Base-by-base conservation (phyloP, 2,888 invertebrate genomes). In the Chymomyza fuscimana region DNA sequence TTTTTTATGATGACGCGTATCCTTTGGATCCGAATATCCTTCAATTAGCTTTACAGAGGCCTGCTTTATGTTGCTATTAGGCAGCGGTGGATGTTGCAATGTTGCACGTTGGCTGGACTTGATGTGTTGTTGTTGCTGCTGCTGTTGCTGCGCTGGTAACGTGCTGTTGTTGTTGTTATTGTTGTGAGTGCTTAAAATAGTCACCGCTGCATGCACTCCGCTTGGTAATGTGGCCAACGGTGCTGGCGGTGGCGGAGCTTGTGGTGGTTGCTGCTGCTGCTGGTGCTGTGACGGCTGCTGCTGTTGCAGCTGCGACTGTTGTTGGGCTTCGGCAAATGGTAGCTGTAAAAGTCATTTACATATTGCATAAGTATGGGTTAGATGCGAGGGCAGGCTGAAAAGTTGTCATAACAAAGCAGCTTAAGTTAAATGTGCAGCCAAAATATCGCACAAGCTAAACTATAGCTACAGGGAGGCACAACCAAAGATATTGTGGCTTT, bases 21-120 rank as follows among this genome's bases (percentile, higher is more conserved):
- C 92, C 80, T 92, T 92, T 40, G 92, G 92, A 83, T 92, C 92
- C 16, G 92, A 92, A 67, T 92, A 92, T 64, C 92, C 92, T 78
- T 92, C 92, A 78, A 92, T 89, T 65, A 92, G 85, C 82, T 92
- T 92, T 62, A 92, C 89, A 59, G 89, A 89, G 63, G 91, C 91
- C 76, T 91, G 89, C 74, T 90, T 91, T 56, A 91, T 91, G 75
- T 88, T 85, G 66, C 90, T 89, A 62, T 89, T 88, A 65, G 89
- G 89, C 70, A 89, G 72, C 65, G 86, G 89, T 65, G 88, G 89
- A 77, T 82, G 90, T 19, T 81, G 86, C 67, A 79, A 36, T 2
- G 83, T 83, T 7, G 88, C 79, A 36, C 87, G 85, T 10, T 85
- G 68, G 19, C 51, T 50, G 46, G 19, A 71, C 59, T 76, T 67